Percentiles rank a stretch among this genome's conserved stretches.
Conservation (phyloP, 2,888 invertebrate species). For the Dolichomitus sp. region DNA sequence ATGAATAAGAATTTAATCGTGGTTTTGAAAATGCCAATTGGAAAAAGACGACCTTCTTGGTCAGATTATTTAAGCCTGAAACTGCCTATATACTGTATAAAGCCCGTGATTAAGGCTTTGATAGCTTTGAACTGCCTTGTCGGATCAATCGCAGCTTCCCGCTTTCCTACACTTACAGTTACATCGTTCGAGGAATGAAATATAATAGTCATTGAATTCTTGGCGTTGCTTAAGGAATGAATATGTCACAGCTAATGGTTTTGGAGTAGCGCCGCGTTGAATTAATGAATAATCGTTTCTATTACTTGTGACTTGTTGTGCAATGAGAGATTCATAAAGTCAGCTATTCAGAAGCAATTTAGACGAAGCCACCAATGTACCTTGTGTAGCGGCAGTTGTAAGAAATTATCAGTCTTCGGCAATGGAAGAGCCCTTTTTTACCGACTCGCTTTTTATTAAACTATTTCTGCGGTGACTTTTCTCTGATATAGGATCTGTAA, state of each 20-base stretch:
- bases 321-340: conserved; percentile 76
- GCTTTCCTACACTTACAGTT: neutral
- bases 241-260: conserved; percentile 10
- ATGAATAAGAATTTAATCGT: neutral
- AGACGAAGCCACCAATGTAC: conserved; percentile 67
- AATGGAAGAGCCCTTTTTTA: conserved; percentile 4
- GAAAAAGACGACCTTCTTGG: neutral
- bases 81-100: neutral
- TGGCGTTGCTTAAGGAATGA: conserved; percentile 1
- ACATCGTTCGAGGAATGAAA: conserved; percentile 26
- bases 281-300: conserved; percentile 77
- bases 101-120: neutral
- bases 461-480: too few species aligned
- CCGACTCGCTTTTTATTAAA: neutral
- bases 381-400: neutral
- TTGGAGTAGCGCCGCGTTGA: conserved; percentile 60
- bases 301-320: conserved; percentile 78
- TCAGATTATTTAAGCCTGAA: neutral
- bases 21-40: neutral
- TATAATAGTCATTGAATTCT: conserved; percentile 12
- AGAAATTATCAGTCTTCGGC: neutral
- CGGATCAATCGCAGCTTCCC: neutral
- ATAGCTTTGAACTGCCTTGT: neutral
- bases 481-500: too few species aligned
- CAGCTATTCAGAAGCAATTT: conserved; percentile 80